Percentiles rank a stretch among this genome's conserved stretches.
Conservation (phyloP, 2,113 vertebrate species). For the Hystrix cristata region DNA sequence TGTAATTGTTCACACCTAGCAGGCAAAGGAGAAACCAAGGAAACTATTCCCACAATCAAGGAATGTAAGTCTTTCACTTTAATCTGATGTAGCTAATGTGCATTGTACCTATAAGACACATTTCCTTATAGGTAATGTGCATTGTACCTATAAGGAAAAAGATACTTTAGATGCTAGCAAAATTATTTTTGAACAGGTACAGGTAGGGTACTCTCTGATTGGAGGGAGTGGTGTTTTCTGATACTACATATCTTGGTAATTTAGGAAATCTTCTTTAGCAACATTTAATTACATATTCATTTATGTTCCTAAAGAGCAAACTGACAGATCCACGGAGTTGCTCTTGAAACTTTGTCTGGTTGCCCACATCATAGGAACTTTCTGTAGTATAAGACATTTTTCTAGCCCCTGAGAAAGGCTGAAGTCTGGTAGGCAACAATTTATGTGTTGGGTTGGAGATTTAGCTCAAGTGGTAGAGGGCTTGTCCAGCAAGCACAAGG, state of each 20-base stretch:
- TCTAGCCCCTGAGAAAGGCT: not conserved
- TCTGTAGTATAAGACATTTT: not conserved
- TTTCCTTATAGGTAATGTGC: not conserved
- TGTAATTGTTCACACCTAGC: not conserved
- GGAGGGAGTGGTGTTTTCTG: not conserved
- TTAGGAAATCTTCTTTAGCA: slow-evolving; percentile 20
- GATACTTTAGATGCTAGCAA: not conserved
- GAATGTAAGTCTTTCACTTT: not conserved
- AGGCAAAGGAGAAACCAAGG: not conserved
- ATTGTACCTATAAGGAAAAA: not conserved
- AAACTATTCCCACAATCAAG: not conserved
- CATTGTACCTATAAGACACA: not conserved
- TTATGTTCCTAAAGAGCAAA: slow-evolving; percentile 1
- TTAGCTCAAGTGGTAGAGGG: too few relatives aligned
- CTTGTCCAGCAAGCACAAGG: too few relatives aligned
- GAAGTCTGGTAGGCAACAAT: not conserved
- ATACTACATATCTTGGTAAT: not conserved
- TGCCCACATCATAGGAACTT: not conserved
- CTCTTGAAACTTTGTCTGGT: not conserved
- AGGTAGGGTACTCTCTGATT: not conserved
- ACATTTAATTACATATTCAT: not conserved
- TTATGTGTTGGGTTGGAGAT: slow-evolving; percentile 41
- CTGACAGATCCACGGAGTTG: not conserved
- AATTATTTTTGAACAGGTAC: slow-evolving; percentile 1
- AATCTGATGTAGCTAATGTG: not conserved